Conservation (phyloP, 2,888 invertebrate species). For the Amiota minor region DNA sequence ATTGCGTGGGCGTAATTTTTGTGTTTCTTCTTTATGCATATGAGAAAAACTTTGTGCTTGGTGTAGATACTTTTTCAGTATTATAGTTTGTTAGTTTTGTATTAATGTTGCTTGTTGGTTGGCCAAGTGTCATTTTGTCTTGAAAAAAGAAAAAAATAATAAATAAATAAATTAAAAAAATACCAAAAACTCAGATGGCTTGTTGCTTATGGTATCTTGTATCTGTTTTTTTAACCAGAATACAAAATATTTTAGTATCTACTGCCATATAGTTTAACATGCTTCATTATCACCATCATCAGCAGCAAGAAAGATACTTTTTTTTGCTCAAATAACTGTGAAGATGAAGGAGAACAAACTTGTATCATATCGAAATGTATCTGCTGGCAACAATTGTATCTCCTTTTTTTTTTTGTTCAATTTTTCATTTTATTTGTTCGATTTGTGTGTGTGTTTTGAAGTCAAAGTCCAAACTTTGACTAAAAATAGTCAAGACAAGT, state of each 20-base stretch:
- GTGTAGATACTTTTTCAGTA: not conserved
- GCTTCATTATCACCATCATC: not conserved
- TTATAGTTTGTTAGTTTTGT: not conserved
- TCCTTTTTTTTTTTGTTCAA: too few species aligned
- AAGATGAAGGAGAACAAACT: too few species aligned
- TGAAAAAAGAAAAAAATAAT: too few species aligned
- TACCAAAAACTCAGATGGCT: conserved; percentile 1
- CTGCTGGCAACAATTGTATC: not conserved
- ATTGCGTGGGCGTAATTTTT: conserved; percentile 11
- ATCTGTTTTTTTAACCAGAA: not conserved
- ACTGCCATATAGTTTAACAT: not conserved
- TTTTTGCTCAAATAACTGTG: too few species aligned
- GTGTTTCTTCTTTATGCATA: not conserved
- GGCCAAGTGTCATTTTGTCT: conserved; percentile 25
- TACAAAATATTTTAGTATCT: not conserved
- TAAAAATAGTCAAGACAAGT: too few species aligned
- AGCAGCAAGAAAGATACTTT: too few species aligned
- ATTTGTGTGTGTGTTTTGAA: too few species aligned
- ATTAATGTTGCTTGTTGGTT: not conserved
- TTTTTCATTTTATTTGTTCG: too few species aligned
- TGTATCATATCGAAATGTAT: conserved; percentile 3
- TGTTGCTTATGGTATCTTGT: not conserved
- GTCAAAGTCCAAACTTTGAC: too few species aligned
- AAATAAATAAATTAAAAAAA: too few species aligned
- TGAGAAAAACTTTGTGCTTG: not conserved